phyloP scores from a whole-genome alignment of 2,113 vertebrate species.

The Castor canadensis region DNA sequence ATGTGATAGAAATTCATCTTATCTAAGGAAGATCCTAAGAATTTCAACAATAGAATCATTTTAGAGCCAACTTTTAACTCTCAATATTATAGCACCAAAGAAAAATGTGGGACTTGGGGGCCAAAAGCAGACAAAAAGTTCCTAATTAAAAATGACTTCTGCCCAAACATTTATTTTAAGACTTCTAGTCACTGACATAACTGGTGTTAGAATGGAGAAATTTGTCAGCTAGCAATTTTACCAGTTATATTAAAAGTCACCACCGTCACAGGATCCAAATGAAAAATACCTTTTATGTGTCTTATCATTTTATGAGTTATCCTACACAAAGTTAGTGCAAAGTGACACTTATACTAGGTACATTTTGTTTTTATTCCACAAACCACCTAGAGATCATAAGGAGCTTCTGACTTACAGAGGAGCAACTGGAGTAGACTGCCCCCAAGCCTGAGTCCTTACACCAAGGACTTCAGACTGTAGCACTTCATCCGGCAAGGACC shows the following conservation, averaged over 20 bases:
- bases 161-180: conserved; percentile 22
- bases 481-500: background rate
- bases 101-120: background rate
- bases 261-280: background rate
- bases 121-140: background rate
- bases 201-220: background rate
- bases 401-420: background rate
- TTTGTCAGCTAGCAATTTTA: background rate
- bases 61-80: background rate
- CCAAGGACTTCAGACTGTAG: background rate
- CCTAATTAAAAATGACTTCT: conserved; percentile 34
- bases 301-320: background rate
- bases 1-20: background rate
- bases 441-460: background rate
- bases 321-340: background rate
- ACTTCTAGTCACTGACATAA: background rate
- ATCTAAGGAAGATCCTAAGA: background rate
- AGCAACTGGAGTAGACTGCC: background rate
- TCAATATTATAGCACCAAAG: conserved; percentile 23
- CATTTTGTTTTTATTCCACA: background rate
- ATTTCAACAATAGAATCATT: conserved; percentile 42
- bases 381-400: background rate
- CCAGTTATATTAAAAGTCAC: background rate
- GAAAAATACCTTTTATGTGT: background rate
- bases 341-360: background rate